Evolutionary conservation across 2,113 vertebrate species (phyloP).

Genomic region (Mystacornis crossleyi): DNA sequence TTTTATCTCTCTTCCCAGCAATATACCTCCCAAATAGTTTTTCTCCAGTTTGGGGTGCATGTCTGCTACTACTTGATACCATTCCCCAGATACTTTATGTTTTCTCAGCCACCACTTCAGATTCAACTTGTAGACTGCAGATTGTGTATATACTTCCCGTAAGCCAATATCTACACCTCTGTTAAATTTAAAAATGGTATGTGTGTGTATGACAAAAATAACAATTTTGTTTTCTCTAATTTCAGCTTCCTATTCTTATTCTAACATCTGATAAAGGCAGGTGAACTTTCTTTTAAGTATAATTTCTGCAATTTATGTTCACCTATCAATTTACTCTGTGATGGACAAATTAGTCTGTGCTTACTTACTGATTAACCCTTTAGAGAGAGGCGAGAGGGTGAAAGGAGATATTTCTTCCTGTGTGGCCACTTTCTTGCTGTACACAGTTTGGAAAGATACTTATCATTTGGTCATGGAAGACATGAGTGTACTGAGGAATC

Average conservation of each 20-base stretch:
- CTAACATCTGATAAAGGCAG: neutral
- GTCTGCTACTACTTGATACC: neutral
- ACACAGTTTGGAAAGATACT: neutral
- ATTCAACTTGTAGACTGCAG: neutral
- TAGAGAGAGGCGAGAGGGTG: neutral
- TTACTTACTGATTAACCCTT: neutral
- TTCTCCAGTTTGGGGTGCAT: neutral
- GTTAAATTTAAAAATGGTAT: neutral
- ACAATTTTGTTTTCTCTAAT: neutral
- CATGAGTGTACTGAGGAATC: neutral
- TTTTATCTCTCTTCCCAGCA: neutral
- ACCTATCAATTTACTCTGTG: neutral
- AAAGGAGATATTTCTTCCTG: neutral
- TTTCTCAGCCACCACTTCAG: neutral
- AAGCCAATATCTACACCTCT: neutral
- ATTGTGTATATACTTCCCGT: neutral
- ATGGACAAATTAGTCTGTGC: neutral
- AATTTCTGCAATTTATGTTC: neutral
- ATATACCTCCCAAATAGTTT: neutral
- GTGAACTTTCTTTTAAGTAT: neutral
- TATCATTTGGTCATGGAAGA: neutral
- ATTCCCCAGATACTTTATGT: neutral
- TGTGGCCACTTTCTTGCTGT: neutral
- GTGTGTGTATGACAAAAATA: neutral
- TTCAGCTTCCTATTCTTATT: neutral